A percentile compares a stretch with the other conserved stretches of the same genome.
phyloP scores from a whole-genome alignment of 2,888 invertebrate species.

The Neoitamus cyanurus region DNA sequence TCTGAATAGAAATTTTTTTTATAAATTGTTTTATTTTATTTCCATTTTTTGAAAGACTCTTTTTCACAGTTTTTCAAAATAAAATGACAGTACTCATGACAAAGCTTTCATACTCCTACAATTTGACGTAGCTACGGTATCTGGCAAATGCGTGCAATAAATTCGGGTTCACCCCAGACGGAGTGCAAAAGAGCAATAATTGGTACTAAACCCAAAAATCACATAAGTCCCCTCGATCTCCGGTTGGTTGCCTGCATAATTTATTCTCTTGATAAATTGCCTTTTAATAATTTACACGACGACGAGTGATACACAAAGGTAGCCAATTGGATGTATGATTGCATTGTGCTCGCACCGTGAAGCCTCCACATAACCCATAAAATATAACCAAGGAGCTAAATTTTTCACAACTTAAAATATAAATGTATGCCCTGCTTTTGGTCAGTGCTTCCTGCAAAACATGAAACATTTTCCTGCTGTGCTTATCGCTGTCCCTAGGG shows the following conservation, averaged over 20 bases:
- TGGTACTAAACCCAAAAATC: neutral
- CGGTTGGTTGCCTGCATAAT: neutral
- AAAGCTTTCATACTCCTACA: too few relatives aligned
- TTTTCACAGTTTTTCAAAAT: too few relatives aligned
- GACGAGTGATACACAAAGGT: neutral
- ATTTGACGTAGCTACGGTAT: too few relatives aligned
- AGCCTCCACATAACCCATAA: neutral
- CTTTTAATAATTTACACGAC: neutral
- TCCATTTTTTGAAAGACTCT: too few relatives aligned
- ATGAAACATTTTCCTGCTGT: neutral
- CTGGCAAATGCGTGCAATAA: neutral
- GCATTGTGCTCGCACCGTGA: neutral
- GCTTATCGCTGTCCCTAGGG: neutral
- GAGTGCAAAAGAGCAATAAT: neutral
- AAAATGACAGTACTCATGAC: too few relatives aligned
- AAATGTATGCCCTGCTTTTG: neutral
- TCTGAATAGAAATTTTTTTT: too few relatives aligned
- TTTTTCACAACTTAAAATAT: neutral
- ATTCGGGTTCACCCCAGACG: neutral
- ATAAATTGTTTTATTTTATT: too few relatives aligned
- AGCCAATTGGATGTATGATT: neutral
- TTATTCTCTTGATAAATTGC: neutral
- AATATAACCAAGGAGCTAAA: neutral
- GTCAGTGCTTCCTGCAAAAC: neutral
- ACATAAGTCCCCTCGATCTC: neutral